Evolutionary conservation across 2,797 vertebrate genomes (phyloP).

Genomic region (Hapalemur alaotrensis): DNA sequence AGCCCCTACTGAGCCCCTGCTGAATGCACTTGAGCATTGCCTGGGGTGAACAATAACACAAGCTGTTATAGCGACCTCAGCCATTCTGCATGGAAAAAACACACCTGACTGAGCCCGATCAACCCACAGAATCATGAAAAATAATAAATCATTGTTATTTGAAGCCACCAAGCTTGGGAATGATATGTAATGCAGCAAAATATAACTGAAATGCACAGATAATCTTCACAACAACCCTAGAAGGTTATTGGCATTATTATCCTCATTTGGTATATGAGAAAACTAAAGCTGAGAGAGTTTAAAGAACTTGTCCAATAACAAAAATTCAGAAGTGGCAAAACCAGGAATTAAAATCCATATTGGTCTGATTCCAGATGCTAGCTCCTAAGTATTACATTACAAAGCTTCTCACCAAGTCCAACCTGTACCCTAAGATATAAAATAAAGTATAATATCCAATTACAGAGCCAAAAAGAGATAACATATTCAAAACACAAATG

Average conservation of each 20-base stretch:
- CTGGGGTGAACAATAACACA: background rate
- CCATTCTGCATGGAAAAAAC: background rate
- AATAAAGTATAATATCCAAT: slow-evolving; percentile 11
- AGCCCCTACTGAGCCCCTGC: background rate
- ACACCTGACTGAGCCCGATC: background rate
- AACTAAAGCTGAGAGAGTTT: background rate
- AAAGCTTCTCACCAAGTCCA: background rate
- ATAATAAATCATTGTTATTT: background rate
- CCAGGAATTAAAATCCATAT: background rate
- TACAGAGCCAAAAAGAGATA: background rate
- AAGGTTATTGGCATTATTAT: background rate
- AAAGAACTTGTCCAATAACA: background rate
- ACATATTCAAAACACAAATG: background rate
- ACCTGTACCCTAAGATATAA: background rate
- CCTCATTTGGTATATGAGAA: background rate
- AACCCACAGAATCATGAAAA: background rate
- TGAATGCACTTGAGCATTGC: background rate
- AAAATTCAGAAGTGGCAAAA: background rate
- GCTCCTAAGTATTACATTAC: background rate
- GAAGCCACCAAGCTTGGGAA: slow-evolving; percentile 3
- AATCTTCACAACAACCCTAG: background rate
- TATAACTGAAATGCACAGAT: background rate
- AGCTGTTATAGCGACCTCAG: background rate
- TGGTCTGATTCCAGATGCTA: background rate
- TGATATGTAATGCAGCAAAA: background rate